Base-by-base conservation (phyloP, 2,888 invertebrate species). In the Parasteatoda lunata region DNA sequence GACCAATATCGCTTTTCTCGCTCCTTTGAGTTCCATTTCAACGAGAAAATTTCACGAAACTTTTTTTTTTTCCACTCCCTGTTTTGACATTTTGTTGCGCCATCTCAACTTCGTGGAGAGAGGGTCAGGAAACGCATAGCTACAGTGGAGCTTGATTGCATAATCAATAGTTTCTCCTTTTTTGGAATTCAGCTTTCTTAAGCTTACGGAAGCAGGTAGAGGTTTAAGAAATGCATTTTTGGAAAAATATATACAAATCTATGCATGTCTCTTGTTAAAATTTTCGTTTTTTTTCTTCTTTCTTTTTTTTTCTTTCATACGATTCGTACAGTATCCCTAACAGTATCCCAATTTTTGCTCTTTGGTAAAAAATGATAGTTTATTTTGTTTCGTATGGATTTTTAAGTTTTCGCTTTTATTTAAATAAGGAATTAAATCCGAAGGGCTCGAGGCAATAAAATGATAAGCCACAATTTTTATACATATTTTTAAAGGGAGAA, bases 91-190 rank as follows among this genome's bases (percentile, higher is more conserved):
- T 83, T 77, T 83, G 49, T 77, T 54, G 77, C 77, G 70, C 47
- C 76, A 59, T 78, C 59, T 69, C 78, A 59, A 68, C 78, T 54
- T 71, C 71, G 30, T 30, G 30, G 15, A 66, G 71, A 4, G 71
- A n/a, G 9, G n/a, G 71, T 48, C 45, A 71, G 48, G 30, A 4
- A 48, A 7, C 13, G 75, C 81, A 80, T 80, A 75, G 75, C 80
- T 66, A 81, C 77, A 77, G 83, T 77, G n/a, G 77, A 76, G 83
- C 83, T 83, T 83, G 83, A 83, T 83, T 83, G 83, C 83, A 83
- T 83, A 83, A 83, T 83, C 83, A 77, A 83, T 83, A 71, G 59
- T 59, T 59, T 13, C n/a, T 59, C 59, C 59, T 59, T n/a, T 59
- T n/a, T 59, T n/a, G 59, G 70, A 48, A 13, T 49, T 30, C 48